Percentiles rank a stretch among this genome's conserved stretches.
These are phyloP conservation scores for Scleropages formosus DNA, from an alignment of 2,797 vertebrate species.

Conservation along the genomic window DNA sequence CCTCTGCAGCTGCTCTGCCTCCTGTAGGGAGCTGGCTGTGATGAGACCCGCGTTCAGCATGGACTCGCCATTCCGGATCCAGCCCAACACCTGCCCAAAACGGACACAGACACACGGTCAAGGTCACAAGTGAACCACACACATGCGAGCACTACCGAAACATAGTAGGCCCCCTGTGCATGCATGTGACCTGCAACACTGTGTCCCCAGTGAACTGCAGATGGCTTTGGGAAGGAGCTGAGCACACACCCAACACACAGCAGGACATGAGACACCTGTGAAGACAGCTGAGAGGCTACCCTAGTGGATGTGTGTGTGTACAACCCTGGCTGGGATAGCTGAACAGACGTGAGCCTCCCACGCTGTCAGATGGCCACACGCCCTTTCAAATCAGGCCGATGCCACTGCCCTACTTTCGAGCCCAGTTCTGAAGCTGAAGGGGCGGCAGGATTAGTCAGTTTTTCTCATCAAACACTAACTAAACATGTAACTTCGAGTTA, in stretches of 20 bases:
- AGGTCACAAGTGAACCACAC: neutral
- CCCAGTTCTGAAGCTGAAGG: too few relatives aligned
- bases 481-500: too few relatives aligned
- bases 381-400: too few relatives aligned
- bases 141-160: neutral
- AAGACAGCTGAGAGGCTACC: too few relatives aligned
- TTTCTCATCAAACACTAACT: too few relatives aligned
- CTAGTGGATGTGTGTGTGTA: too few relatives aligned
- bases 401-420: too few relatives aligned
- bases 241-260: neutral
- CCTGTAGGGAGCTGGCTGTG: slow-evolving; percentile 94
- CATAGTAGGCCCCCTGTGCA: neutral
- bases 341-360: too few relatives aligned
- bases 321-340: too few relatives aligned
- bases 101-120: neutral
- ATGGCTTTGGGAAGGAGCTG: neutral
- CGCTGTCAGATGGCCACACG: too few relatives aligned
- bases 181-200: too few relatives aligned
- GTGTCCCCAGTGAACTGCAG: neutral
- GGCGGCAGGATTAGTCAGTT: too few relatives aligned
- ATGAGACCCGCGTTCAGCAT: slow-evolving; percentile 96
- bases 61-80: slow-evolving; percentile 97
- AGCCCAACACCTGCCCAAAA: slow-evolving; percentile 84
- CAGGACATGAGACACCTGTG: neutral
- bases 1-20: slow-evolving; percentile 93